Evolutionary conservation across 2,113 vertebrate species (phyloP).

Genomic region (Cololabis saira): DNA sequence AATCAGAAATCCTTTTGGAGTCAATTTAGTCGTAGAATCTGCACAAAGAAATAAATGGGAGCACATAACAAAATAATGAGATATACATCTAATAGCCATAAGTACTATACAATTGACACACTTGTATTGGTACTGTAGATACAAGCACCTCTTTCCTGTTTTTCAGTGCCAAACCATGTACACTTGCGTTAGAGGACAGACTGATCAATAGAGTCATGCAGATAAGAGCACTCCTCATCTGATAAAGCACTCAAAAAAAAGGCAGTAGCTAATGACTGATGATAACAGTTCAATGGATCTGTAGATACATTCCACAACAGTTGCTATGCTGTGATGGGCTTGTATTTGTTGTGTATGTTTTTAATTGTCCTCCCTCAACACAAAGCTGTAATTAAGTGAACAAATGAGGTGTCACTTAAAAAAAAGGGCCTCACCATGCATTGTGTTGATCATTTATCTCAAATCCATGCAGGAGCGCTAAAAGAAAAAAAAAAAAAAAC

Average conservation of each 20-base stretch:
- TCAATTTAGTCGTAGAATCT: background rate
- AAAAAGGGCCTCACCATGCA: too few species aligned
- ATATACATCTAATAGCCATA: slow-evolving; percentile 69
- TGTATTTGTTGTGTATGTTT: background rate
- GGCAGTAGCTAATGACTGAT: slow-evolving; percentile 73
- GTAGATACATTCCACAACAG: slow-evolving; percentile 30
- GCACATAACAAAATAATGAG: slow-evolving; percentile 35
- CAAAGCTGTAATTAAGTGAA: too few species aligned
- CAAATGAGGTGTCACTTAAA: too few species aligned
- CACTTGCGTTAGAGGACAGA: slow-evolving; percentile 65
- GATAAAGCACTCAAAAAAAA: slow-evolving; percentile 75
- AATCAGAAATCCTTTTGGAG: background rate
- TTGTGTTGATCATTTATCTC: too few species aligned
- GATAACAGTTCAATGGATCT: slow-evolving; percentile 51
- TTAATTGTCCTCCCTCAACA: background rate
- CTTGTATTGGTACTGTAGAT: slow-evolving; percentile 48
- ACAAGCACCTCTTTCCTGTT: slow-evolving; percentile 72
- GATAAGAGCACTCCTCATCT: slow-evolving; percentile 81
- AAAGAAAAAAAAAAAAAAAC: too few species aligned
- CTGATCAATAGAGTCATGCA: slow-evolving; percentile 77
- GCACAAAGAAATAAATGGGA: background rate
- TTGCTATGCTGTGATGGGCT: slow-evolving; percentile 7
- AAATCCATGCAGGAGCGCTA: too few species aligned
- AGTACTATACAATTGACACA: slow-evolving; percentile 55
- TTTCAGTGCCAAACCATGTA: slow-evolving; percentile 59